These are phyloP conservation scores for Noctilio leporinus DNA, from an alignment of 2,113 vertebrate genomes.

Conservation along the genomic window DNA sequence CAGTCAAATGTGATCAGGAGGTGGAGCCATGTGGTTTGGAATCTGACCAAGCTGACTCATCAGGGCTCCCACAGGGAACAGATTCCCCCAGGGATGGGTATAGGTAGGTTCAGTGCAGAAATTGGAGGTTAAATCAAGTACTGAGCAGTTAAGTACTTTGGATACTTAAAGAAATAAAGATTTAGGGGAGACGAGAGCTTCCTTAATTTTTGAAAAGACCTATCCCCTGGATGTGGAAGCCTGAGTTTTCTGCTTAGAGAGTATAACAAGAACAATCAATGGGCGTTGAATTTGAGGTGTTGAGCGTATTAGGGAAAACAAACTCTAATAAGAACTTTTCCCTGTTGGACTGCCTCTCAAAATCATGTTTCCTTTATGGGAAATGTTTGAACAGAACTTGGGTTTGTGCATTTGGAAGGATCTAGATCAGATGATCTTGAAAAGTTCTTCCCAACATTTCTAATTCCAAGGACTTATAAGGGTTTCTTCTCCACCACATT, in stretches of 20 bases:
- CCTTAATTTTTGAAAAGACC: background rate
- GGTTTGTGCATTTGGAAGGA: background rate
- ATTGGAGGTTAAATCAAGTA: background rate
- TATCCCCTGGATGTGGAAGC: background rate
- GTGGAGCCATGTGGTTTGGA: background rate
- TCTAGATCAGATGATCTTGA: background rate
- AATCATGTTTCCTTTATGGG: background rate
- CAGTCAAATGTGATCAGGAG: background rate
- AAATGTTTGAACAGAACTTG: background rate
- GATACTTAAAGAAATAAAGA: slow-evolving; percentile 47
- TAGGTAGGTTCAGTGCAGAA: background rate
- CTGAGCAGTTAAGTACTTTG: background rate
- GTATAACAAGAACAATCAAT: background rate
- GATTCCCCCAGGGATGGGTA: background rate
- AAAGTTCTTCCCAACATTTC: background rate
- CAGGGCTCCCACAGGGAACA: background rate
- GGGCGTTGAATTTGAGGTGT: background rate
- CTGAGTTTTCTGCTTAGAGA: background rate
- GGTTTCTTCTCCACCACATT: background rate
- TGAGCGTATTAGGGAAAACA: background rate
- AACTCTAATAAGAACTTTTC: background rate
- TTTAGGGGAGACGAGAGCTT: background rate
- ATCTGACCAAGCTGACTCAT: background rate
- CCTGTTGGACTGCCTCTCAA: background rate
- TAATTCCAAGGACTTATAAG: background rate